phyloP scores from a whole-genome alignment of 1,140 invertebrate genomes.

The Acromyrmex charruanus region DNA sequence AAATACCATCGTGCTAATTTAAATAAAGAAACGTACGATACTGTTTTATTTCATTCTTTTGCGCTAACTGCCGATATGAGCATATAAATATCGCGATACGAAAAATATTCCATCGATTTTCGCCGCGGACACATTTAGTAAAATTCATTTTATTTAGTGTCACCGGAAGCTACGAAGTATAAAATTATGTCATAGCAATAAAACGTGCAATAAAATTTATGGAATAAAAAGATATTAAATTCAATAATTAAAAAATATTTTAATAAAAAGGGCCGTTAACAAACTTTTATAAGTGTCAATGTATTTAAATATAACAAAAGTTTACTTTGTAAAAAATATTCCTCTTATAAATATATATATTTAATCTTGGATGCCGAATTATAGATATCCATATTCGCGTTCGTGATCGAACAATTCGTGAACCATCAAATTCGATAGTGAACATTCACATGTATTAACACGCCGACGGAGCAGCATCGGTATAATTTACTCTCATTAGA shows the following conservation, averaged over 20 bases:
- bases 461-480: background rate
- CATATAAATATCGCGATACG: conserved; percentile 40
- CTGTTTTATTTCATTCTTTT: conserved; percentile 30
- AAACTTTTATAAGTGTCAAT: background rate
- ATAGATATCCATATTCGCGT: background rate
- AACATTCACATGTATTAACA: conserved; percentile 2
- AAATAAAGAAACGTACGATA: conserved; percentile 31
- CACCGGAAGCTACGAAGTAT: background rate
- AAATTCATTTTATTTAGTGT: conserved; percentile 46
- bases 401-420: background rate
- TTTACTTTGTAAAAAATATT: background rate
- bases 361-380: background rate
- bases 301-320: background rate
- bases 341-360: background rate
- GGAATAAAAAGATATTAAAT: conserved; percentile 15
- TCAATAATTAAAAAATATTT: conserved; percentile 14
- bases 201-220: background rate
- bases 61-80: conserved; percentile 8
- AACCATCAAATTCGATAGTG: background rate
- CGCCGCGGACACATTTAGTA: conserved; percentile 1
- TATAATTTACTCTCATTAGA: conserved; percentile 64
- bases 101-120: conserved; percentile 53
- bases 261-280: background rate
- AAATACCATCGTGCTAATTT: conserved; percentile 7
- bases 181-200: conserved; percentile 38